Base-by-base conservation (phyloP, 2,797 vertebrate species). In the Gymnopithys bicolor region DNA sequence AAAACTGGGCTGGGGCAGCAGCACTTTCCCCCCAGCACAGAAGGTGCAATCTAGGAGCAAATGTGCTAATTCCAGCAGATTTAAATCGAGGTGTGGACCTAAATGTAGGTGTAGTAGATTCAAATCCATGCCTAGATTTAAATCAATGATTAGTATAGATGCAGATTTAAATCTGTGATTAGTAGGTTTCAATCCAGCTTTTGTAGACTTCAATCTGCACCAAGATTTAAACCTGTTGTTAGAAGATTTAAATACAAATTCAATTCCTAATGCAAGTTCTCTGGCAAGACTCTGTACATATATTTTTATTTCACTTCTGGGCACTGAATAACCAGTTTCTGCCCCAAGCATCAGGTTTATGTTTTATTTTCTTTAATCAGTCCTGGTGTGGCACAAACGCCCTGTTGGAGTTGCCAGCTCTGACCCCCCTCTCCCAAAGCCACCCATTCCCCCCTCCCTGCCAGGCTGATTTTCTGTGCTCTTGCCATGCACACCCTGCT, bases 261-360 rank as follows among this genome's bases (percentile, higher is more conserved):
- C 4, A 0, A 14, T 10, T 5, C 0, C 32, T 3, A 0, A 3
- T 4, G 8, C 48, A 5, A 25, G 3, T 5, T 19, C 60, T 30
- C 39, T 19, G 63, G 55, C 64, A 88, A 84, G 13, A 4, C 62
- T 68, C 91, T 13, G 25, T 12, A n/a, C 49, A 35, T 45, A 2
- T 14, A 8, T 85, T 93, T 91, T 78, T 83, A 43, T 60, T 90
- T 33, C 73, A 0, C 78, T 86, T 59, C 41, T 63, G 2, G n/a
- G 48, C 27, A 16, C 23, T 7, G 10, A 14, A 0, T 3, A 19
- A 4, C 37, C 92, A 1, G 59, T 77, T 89, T 59, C 85, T 92
- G 79, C 76, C 35, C 43, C 9, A 51, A 93, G 68, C 59, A 82
- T 41, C 58, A 51, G 27, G 28, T 18, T n/a, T 2, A 0, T 13